A percentile compares a stretch with the other conserved stretches of the same genome.
Conservation (phyloP, 2,888 invertebrate species). For the Campoletis raptor region DNA sequence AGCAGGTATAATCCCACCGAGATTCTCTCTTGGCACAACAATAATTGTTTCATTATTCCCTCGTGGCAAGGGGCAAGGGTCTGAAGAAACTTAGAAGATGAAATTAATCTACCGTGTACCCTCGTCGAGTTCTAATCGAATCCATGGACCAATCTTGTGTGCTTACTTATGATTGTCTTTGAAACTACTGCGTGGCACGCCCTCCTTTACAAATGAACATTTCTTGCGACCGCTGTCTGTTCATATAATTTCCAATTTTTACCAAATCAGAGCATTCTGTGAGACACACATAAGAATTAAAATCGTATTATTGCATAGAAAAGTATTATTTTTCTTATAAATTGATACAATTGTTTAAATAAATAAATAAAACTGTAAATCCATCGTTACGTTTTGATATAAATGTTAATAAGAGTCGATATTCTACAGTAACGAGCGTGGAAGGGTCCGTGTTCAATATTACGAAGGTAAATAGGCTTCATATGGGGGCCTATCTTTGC, state of each 20-base stretch:
- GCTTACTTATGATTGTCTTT: constrained; percentile 5
- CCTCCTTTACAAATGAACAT: constrained; percentile 55
- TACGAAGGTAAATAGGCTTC: constrained; percentile 89
- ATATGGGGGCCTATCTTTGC: constrained; percentile 92
- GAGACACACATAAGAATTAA: neutral
- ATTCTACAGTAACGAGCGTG: constrained; percentile 87
- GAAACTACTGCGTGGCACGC: constrained; percentile 28
- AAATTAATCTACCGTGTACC: constrained; percentile 47
- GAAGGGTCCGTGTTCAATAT: constrained; percentile 89
- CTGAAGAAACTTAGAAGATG: constrained; percentile 14
- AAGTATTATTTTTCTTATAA: too few species aligned
- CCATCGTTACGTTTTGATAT: neutral
- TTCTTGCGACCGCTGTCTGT: constrained; percentile 32
- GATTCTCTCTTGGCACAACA: constrained; percentile 4
- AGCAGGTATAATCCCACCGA: constrained; percentile 17
- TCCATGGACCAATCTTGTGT: constrained; percentile 28
- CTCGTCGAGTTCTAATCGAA: constrained; percentile 44
- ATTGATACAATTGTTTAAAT: too few species aligned
- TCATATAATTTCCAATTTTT: neutral
- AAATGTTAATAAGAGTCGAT: neutral
- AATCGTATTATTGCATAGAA: too few species aligned
- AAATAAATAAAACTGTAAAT: neutral
- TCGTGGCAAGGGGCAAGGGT: neutral
- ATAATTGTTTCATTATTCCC: constrained; percentile 57
- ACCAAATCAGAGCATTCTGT: neutral